Evolutionary conservation across 2,113 vertebrate species (phyloP), one percentile per base, ranked within the genome.

Genomic region (Caloenas nicobarica): DNA sequence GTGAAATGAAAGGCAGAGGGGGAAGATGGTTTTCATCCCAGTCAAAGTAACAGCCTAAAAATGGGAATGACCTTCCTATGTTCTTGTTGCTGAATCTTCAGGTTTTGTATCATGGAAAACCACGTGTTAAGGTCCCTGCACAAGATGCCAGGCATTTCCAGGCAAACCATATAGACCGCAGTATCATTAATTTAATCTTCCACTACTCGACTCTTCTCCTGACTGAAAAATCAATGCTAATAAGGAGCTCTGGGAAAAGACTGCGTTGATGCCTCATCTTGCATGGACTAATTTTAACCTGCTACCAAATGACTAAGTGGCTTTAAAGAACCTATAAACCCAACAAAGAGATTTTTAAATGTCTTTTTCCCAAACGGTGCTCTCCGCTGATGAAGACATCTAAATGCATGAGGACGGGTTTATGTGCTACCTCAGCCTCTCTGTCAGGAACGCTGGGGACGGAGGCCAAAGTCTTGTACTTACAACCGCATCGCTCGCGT

Each of bases 171-270:
- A 56, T 56, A 18, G 23, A 86, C 48, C 0, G 4, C 88, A 92
- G 90, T 24, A 68, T 72, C 83, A 9, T 94, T 95, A 93, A 97
- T 96, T 96, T 88, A 93, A 94, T 94, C 88, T 96, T 87, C 88
- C 36, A 72, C 84, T 68, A 42, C 76, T 73, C 9, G 0, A 33
- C 83, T 88, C 60, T 36, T 65, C 80, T 86, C 86, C 71, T 94
- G 88, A 93, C 82, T 94, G 95, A 97, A 96, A 96, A 97, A 96
- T 97, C 95, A 94, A 92, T 96, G 95, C 80, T 96, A 94, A 94
- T 95, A 96, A 96, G 90, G 86, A 96, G 95, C 90, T 92, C 28
- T 93, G 93, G 93, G 86, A 88, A 95, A 95, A 93, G 93, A 60
- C 82, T 71, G 34, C 86, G 92, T 93, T 94, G 93, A 81, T 93